These are phyloP conservation scores for Rhagologus leucostigma DNA, from an alignment of 2,113 vertebrate species.

Conservation along the genomic window DNA sequence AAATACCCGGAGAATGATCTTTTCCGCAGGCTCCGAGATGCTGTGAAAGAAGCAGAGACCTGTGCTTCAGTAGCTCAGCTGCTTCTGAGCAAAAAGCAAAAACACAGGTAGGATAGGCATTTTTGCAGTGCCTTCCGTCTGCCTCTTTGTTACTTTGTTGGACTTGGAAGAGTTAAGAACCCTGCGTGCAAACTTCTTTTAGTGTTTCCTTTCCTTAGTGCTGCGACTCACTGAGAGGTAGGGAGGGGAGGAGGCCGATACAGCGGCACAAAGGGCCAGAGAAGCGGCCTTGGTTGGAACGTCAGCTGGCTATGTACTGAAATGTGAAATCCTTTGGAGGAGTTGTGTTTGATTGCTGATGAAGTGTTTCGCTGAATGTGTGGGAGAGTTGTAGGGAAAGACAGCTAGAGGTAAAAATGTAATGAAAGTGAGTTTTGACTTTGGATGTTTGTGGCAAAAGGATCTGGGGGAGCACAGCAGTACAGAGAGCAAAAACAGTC, in stretches of 20 bases:
- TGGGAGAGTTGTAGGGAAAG: background rate
- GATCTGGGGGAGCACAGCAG: background rate
- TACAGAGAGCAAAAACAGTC: background rate
- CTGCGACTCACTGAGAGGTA: background rate
- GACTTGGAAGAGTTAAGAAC: background rate
- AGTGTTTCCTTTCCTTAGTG: background rate
- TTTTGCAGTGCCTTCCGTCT: background rate
- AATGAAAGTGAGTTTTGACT: background rate
- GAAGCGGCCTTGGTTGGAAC: background rate
- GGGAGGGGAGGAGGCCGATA: background rate
- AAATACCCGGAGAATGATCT: slow-evolving; percentile 94
- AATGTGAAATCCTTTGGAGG: background rate
- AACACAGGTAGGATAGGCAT: slow-evolving; percentile 80
- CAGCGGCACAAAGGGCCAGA: background rate
- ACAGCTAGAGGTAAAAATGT: background rate
- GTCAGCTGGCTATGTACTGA: background rate
- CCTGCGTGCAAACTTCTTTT: background rate
- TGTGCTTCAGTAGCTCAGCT: slow-evolving; percentile 97
- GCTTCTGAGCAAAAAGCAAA: slow-evolving; percentile 93
- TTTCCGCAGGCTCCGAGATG: slow-evolving; percentile 87
- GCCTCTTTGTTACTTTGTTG: background rate
- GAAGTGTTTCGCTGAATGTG: background rate
- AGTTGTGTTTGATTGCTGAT: background rate
- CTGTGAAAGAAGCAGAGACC: slow-evolving; percentile 96
- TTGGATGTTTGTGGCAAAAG: background rate